Base-by-base conservation (phyloP, 2,113 vertebrate species). In the Corythornis vintsioides region DNA sequence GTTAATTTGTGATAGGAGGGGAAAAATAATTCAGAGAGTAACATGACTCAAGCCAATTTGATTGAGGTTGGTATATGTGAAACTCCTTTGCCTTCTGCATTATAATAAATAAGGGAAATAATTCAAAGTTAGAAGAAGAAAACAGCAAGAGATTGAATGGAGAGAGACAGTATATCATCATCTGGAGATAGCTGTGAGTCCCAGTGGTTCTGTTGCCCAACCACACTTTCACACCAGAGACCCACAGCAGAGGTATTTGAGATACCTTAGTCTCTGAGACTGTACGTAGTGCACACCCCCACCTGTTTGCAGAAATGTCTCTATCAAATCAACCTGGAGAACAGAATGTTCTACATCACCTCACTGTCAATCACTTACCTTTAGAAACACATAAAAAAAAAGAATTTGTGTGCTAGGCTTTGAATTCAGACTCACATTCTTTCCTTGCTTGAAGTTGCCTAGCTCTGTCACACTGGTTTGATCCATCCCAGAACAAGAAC, bases 401-500 rank as follows among this genome's bases (percentile, higher is more conserved):
- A 14, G 0, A 60, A 33, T 42, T 61, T 56, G 64, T 63, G 35
- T 25, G 52, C 47, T 83, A 82, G 60, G 43, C 0, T 35, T 71
- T 61, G 40, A 78, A 81, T 81, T 35, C 48, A 78, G 57, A 88
- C 57, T 91, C 57, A 65, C 72, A 75, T 88, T 89, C 60, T 53
- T 91, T 88, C 73, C 65, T 63, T 7, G 12, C 86, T 38, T 73
- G 33, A 84, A 79, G 87, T 78, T 93, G 75, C 82, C 73, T 72
- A 77, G 82, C 61, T 93, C 89, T 88, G 91, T 74, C 84, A 80
- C 77, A 85, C 82, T 67, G 56, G 89, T 67, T 91, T 94, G 94
- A 93, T 80, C 79, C 69, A 78, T 72, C 83, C 57, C 76, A 94
- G 35, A 92, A 71, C 47, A 67, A 88, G 87, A 86, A 56, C 48